Percentiles rank a stretch among this genome's conserved stretches.
These are phyloP conservation scores for Calliphora vomitoria DNA, from an alignment of 2,888 invertebrate genomes.

Conservation along the genomic window DNA sequence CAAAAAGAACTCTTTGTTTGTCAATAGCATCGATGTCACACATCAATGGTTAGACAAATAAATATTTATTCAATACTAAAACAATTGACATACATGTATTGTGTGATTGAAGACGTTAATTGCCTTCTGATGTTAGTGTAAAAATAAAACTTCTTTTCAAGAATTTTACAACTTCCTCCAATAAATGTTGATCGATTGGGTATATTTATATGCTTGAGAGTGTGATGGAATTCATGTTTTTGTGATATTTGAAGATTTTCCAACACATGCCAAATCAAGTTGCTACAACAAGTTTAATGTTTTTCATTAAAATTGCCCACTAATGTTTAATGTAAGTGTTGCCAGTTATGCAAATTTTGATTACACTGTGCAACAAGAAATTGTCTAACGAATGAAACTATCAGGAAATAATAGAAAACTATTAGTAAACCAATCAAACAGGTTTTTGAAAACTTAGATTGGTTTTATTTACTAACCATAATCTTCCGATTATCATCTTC, in stretches of 20 bases:
- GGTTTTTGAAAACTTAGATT: no score
- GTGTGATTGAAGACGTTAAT: constrained; percentile 29
- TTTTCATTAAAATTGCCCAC: background rate
- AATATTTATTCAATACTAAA: background rate
- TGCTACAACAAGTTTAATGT: background rate
- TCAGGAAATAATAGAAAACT: no score
- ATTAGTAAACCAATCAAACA: no score
- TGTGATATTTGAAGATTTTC: background rate
- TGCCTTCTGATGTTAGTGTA: background rate
- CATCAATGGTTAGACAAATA: background rate
- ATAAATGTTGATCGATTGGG: background rate
- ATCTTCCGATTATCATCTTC: no score
- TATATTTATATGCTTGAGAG: background rate
- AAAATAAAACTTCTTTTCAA: constrained; percentile 5
- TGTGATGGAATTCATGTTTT: background rate
- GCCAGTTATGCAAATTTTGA: background rate
- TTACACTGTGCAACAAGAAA: background rate
- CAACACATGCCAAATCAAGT: background rate
- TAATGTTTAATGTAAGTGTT: background rate
- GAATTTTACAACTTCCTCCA: constrained; percentile 40
- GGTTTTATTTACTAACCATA: no score
- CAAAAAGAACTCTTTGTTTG: background rate
- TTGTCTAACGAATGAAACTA: background rate
- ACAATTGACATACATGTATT: constrained; percentile 5
- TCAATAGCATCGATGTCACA: background rate